Evolutionary conservation across 2,797 vertebrate species (phyloP), one percentile per base, ranked within the genome.

Genomic region (Cryptoprocta ferox): DNA sequence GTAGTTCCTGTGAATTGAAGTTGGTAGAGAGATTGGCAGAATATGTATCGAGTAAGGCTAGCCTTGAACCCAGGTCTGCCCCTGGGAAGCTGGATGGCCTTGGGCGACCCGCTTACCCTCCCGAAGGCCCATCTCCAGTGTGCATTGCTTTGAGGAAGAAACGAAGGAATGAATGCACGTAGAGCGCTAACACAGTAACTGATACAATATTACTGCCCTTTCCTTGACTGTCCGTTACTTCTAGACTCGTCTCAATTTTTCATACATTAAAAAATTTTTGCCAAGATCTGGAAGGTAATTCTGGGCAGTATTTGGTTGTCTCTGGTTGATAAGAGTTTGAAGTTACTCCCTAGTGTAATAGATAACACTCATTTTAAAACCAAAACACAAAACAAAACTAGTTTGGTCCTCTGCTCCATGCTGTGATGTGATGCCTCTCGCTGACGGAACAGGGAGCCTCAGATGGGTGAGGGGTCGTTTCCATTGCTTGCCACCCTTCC

Each of bases 281-380:
- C 35, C 81, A 65, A 21, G 65, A 48, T 94, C n/a, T 78, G 53
- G 10, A 75, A 65, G 56, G 2, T 75, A 30, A 73, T 95, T 95
- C 63, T 15, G 32, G 63, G 63, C 35, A 63, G 21, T 19, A 3
- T 84, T 65, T 82, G 37, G 14, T 30, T 50, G 45, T 63, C 26
- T 15, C 11, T 76, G 0, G 32, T 85, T 85, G 73, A 12, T 91
- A 56, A 26, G 35, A n/a, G 24, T 92, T 94, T 70, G 73, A 39
- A 32, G 37, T 93, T 35, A 35, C 63, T 70, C 37, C 56, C n/a
- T 61, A 6, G 48, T 13, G 16, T 91, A 45, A 61, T 48, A 81
- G 78, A 14, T 83, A 12, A 9, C 39, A 78, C 83, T 84, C 65
- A 7, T 45, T 19, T 53, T 19, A 53, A 19, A 56, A n/a, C n/a